These are phyloP conservation scores for Phoxinus phoxinus DNA, from an alignment of 2,113 vertebrate species.

Conservation along the genomic window DNA sequence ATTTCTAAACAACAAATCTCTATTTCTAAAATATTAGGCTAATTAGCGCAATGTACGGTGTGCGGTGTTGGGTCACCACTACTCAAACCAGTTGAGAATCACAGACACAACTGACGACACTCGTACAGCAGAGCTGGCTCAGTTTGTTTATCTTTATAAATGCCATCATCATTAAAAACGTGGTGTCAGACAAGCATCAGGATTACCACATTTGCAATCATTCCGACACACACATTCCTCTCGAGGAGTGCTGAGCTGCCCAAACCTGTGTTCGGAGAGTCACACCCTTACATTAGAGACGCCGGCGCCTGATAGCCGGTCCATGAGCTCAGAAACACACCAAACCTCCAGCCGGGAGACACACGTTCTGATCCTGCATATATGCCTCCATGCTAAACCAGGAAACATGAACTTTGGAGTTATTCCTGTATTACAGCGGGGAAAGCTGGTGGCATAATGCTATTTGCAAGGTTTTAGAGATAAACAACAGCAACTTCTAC, in stretches of 20 bases:
- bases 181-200: background rate
- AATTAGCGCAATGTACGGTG: background rate
- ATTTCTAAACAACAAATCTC: background rate
- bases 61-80: no score
- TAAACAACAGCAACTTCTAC: background rate
- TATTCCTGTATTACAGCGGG: background rate
- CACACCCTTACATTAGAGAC: background rate
- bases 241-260: background rate
- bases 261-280: constrained; percentile 14
- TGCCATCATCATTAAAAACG: background rate
- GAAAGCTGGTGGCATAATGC: background rate
- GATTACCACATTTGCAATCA: background rate
- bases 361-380: background rate
- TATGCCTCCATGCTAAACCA: background rate
- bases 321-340: constrained; percentile 1
- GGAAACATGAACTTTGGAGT: constrained; percentile 21
- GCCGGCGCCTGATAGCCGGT: background rate
- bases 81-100: background rate
- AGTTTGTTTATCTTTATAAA: background rate
- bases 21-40: background rate
- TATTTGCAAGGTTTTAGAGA: constrained; percentile 16
- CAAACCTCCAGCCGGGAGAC: background rate
- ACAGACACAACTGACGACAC: background rate
- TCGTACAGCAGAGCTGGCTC: background rate
- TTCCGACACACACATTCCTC: background rate